Conservation (phyloP, 2,888 invertebrate species). For the Chaitophorus viminalis region DNA sequence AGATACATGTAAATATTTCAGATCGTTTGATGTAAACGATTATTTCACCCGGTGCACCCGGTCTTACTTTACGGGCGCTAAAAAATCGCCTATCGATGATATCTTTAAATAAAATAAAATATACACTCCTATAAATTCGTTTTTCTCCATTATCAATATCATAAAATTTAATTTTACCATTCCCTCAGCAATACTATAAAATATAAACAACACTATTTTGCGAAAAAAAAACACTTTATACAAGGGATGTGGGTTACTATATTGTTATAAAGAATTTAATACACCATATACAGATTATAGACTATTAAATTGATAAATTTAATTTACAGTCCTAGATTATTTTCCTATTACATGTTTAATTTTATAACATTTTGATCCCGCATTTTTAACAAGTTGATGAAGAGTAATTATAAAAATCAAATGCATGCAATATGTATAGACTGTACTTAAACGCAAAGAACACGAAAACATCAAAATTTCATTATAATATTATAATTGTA, state of each 20-base stretch:
- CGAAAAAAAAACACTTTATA: neutral
- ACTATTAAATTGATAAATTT: neutral
- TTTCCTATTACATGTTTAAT: neutral
- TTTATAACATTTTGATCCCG: neutral
- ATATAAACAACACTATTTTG: neutral
- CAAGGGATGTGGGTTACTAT: neutral
- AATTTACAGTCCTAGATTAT: neutral
- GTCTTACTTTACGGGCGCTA: constrained; percentile 20
- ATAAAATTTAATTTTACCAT: constrained; percentile 45
- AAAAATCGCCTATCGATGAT: constrained; percentile 49
- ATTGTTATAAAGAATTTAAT: too few species aligned
- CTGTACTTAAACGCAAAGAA: neutral
- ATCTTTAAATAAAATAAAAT: constrained; percentile 43
- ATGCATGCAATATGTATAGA: neutral
- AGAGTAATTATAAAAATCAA: neutral
- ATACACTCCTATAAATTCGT: constrained; percentile 27
- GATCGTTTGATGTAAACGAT: constrained; percentile 57
- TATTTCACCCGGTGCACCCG: constrained; percentile 31
- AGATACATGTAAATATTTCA: constrained; percentile 55
- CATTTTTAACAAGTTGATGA: neutral
- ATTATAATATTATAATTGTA: neutral
- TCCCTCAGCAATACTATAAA: neutral
- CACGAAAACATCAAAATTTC: neutral
- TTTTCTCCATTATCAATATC: constrained; percentile 38
- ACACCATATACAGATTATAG: too few species aligned